A percentile compares a stretch with the other conserved stretches of the same genome.
Evolutionary conservation across 1,140 invertebrate species (phyloP).

Genomic region (Sinella curviseta): DNA sequence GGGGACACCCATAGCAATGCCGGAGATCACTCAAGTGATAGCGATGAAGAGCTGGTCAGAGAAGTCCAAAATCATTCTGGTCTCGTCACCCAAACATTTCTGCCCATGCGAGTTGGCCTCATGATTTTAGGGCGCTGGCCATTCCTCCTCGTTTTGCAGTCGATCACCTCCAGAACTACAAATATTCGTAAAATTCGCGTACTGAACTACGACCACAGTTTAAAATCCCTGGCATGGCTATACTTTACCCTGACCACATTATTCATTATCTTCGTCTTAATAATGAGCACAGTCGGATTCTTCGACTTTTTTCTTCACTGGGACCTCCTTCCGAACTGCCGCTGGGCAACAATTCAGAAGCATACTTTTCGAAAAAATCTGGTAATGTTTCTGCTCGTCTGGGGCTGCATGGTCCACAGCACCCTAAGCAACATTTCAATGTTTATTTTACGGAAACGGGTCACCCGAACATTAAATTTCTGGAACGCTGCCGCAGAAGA

Average conservation of each 20-base stretch:
- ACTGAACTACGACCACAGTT: neutral
- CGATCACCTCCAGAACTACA: neutral
- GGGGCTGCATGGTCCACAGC: constrained; percentile 42
- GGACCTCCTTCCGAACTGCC: constrained; percentile 12
- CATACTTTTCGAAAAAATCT: constrained; percentile 36
- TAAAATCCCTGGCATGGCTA: constrained; percentile 28
- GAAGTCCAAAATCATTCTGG: constrained; percentile 21
- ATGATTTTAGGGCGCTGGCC: constrained; percentile 39
- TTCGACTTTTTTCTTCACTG: constrained; percentile 5
- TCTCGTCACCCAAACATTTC: constrained; percentile 28
- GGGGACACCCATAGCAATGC: too few species aligned
- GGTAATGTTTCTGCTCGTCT: constrained; percentile 46
- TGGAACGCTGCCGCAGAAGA: constrained; percentile 36
- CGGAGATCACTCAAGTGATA: too few species aligned
- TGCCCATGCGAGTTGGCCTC: constrained; percentile 30
- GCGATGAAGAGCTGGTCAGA: too few species aligned
- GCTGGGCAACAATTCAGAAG: neutral
- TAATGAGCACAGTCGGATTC: constrained; percentile 31
- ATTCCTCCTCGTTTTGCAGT: constrained; percentile 19
- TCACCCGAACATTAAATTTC: constrained; percentile 36
- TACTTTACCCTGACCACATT: constrained; percentile 41
- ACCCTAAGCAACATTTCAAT: constrained; percentile 34
- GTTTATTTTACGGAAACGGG: constrained; percentile 26
- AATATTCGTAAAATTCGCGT: neutral
- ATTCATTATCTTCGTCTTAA: constrained; percentile 28